Evolutionary conservation across 1,140 invertebrate genomes (phyloP), one percentile per base, ranked within the genome.

Genomic region (Drosophila sp.): DNA sequence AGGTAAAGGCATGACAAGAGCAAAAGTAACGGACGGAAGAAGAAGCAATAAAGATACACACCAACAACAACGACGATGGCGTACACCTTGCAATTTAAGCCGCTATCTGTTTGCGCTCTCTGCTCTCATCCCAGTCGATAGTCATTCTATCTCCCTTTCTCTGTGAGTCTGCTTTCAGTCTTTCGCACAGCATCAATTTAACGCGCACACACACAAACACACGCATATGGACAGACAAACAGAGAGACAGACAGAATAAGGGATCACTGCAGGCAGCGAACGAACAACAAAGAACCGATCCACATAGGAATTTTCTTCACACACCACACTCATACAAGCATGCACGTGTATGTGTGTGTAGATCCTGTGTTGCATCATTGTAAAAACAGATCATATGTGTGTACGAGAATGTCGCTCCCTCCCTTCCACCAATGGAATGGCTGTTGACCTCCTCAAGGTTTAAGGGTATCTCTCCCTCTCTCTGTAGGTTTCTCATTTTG

Each of bases 11-110:
- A 72, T 72, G 82, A 65, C 69, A 69, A 86, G 76, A 81, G 74
- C 74, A 80, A 71, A 86, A 87, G 82, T 86, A 86, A 86, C 81
- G 81, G 81, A 86, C 78, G 82, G 72, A 86, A 78, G 78, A 87
- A 84, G 79, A 78, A 86, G 78, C 78, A 86, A 59, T 83, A 87
- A 89, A 87, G 79, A 87, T 78, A 89, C 83, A 87, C 82, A 83
- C 61, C 75, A 72, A 67, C 78, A 72, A 78, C 61, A 56, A 54
- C 67, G 58, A 36, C 64, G 48, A 61, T 57, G 45, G 56, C 83
- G 79, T 87, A 87, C 83, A 87, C 83, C 83, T 87, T 87, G 83
- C 83, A 89, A 83, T 89, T 89, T 80, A 89, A 83, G 83, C 79
- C 76, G 76, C 83, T 87, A 87, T 87, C 72, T 87, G 78, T 45